These are phyloP conservation scores for Hermetia illucens DNA, from an alignment of 1,140 invertebrate species.

Conservation along the genomic window DNA sequence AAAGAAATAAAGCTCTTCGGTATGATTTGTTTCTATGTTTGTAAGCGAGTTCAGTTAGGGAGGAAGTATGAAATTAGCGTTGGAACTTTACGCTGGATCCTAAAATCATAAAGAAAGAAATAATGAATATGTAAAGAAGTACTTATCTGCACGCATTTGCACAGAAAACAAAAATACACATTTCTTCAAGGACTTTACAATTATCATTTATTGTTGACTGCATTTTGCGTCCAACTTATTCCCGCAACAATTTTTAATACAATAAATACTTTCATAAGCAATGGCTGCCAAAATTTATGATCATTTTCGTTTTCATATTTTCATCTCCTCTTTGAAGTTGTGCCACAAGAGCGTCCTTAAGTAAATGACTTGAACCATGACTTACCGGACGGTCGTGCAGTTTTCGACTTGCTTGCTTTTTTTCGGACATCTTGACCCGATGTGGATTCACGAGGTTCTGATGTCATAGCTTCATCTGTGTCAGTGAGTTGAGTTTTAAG, in stretches of 20 bases:
- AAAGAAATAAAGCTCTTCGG: too few species aligned
- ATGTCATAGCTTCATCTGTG: slow-evolving; percentile 44
- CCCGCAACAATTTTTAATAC: neutral
- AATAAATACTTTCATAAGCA: neutral
- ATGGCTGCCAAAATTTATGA: neutral
- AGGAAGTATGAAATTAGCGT: too few species aligned
- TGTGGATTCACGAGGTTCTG: slow-evolving; percentile 35
- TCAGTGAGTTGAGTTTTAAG: slow-evolving; percentile 55
- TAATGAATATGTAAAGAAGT: neutral
- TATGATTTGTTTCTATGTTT: too few species aligned
- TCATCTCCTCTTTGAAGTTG: slow-evolving; percentile 1
- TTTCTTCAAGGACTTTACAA: neutral
- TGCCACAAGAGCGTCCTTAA: too few species aligned
- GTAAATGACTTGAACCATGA: slow-evolving; percentile 9
- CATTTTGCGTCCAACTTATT: neutral
- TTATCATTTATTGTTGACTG: too few species aligned
- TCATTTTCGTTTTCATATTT: neutral
- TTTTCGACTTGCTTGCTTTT: slow-evolving; percentile 23
- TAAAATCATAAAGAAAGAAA: neutral
- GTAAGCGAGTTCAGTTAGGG: too few species aligned
- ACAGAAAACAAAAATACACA: neutral
- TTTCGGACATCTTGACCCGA: slow-evolving; percentile 20
- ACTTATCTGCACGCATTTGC: neutral
- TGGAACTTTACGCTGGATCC: neutral
- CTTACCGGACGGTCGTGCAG: slow-evolving; percentile 18